Base-by-base conservation (phyloP, 2,888 invertebrate species). In the Phrixothrix hirtus region DNA sequence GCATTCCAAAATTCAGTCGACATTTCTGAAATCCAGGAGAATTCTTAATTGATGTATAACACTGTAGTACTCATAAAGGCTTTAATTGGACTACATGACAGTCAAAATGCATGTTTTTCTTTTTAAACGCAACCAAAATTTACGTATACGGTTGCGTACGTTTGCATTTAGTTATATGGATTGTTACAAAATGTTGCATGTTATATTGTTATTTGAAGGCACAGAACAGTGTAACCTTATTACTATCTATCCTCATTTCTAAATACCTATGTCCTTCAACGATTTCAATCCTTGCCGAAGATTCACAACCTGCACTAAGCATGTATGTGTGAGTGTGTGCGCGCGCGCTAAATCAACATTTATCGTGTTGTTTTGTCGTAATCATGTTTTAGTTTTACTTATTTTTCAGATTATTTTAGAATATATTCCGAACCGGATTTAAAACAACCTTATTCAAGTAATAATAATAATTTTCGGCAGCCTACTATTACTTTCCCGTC, bases 381-480 rank as follows among this genome's bases (percentile, higher is more conserved):
- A 42, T 46, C 34, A 55, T 59, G 49, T 58, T 58, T 29, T 55
- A 46, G 45, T 59, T 41, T 59, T 12, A 75, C 78, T 72, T 79
- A 76, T 79, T 77, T 81, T 81, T 80, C 81, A 81, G 81, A 81
- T 77, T 74, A 76, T 74, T 78, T 78, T 74, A 78, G 78, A 73
- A 76, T 78, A 72, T 73, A 75, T 73, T 73, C 79, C 73, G 81
- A 78, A 78, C 81, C 80, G 75, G 78, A 79, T 68, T 81, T 79
- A 75, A 79, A 79, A 76, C 78, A 79, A 68, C 76, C 79, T 74
- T 77, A 77, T 29, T 39, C 25, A 25, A 46, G 37, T 64, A 75
- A 76, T 73, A 76, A 77, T 71, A 77, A 78, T 71, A 79, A 79
- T 70, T 75, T 78, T 73, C 79, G 79, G 76, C 79, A 77, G 67